Base-by-base conservation (phyloP, 1,140 invertebrate species). In the Campoletis sonorensis region DNA sequence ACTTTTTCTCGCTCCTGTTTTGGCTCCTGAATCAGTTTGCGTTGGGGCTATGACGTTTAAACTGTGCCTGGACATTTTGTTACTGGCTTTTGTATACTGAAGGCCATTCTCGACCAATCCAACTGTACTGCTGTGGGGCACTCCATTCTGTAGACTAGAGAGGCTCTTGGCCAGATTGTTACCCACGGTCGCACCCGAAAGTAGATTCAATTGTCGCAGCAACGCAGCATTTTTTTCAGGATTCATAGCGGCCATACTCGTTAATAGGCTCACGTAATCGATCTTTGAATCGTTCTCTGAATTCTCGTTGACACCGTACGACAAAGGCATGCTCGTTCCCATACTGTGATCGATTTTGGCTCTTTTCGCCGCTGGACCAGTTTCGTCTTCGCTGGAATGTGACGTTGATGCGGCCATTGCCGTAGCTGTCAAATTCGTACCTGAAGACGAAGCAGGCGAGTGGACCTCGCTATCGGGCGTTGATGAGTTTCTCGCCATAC, bases 401-500 rank as follows among this genome's bases (percentile, higher is more conserved):
- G 81, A 85, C 13, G 80, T 82, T 15, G 4, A 79, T n/a, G 54
- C 64, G 37, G 76, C 83, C 21, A 84, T 85, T 27, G 91, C 85
- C 5, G 67, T 70, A n/a, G 89, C 88, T 40, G 92, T 79, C 54
- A 92, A 76, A 75, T 94, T 86, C 67, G 93, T 85, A 26, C 93
- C 92, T 23, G 93, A 93, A 64, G 93, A 93, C 64, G 94, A 93
- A 18, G 91, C 87, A 0, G 87, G 87, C 23, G 88, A 89, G 21
- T 88, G 89, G 0, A 89, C 89, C 51, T 90, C 90, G 33, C 89
- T 95, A 79, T 95, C 94, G 0, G 94, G 94, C 0, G 93, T 91
- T 54, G 87, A 93, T 5, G 95, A 95, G 80, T 95, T 94, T 15
- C 94, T 92, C 0, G 95, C 94, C 93, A 96, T 95, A 70, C 94